Conservation (phyloP, 2,888 invertebrate species). For the Pachymerium ferrugineum region DNA sequence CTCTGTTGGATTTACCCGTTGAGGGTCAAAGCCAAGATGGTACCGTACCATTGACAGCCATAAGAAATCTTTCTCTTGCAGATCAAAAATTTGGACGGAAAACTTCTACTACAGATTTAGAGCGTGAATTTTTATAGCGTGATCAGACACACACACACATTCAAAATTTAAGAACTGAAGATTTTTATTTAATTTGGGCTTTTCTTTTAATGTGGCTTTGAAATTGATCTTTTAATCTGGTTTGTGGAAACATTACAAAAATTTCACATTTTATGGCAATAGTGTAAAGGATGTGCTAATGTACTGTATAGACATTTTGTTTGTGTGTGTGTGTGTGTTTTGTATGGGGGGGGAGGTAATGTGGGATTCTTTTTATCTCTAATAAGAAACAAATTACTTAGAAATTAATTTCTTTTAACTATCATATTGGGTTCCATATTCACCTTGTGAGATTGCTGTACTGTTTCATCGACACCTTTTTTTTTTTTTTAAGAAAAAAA, state of each 20-base stretch:
- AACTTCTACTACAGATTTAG: slow-evolving; percentile 33
- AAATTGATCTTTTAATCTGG: neutral
- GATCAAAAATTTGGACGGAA: slow-evolving; percentile 33
- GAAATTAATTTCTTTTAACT: neutral
- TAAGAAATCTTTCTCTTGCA: slow-evolving; percentile 31
- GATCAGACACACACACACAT: neutral
- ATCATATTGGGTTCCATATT: slow-evolving; percentile 13
- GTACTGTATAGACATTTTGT: neutral
- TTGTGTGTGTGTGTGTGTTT: neutral
- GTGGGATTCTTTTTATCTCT: neutral
- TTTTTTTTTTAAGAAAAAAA: neutral
- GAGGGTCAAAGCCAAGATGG: slow-evolving; percentile 54
- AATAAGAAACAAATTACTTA: neutral
- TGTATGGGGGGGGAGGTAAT: neutral
- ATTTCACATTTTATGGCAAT: no score
- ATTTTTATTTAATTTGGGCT: no score
- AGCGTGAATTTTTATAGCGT: slow-evolving; percentile 34
- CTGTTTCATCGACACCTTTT: neutral
- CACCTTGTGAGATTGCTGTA: slow-evolving; percentile 3
- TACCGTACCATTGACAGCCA: slow-evolving; percentile 51
- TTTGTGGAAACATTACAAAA: neutral
- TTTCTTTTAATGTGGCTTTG: neutral
- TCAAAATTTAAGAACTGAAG: neutral
- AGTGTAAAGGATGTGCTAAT: neutral
- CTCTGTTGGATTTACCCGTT: slow-evolving; percentile 57